phyloP scores from a whole-genome alignment of 2,888 invertebrate genomes.

The Torymus tubicola region DNA sequence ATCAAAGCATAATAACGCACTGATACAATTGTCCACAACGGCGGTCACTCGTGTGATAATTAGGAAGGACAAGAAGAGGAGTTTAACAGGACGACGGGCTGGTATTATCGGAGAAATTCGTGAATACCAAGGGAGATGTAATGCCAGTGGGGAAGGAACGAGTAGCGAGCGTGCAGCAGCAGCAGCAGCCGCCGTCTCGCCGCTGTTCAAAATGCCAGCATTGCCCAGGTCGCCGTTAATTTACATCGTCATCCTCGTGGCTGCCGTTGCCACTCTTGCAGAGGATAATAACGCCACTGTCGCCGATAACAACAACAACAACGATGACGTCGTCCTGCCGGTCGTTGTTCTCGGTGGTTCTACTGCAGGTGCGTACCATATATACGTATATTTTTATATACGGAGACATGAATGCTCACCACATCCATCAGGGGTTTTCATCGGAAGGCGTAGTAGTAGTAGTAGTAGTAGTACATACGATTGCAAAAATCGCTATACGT shows the following conservation, averaged over 20 bases:
- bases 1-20: no score
- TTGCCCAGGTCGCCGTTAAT: background rate
- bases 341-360: slow-evolving; percentile 12
- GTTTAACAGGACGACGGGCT: no score
- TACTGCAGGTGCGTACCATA: slow-evolving; percentile 16
- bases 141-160: slow-evolving; percentile 15
- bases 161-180: slow-evolving; percentile 5
- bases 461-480: background rate
- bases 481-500: slow-evolving; percentile 50
- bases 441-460: no score
- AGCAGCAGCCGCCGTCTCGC: slow-evolving; percentile 6
- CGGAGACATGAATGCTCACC: no score
- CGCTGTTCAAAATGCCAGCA: slow-evolving; percentile 5
- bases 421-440: no score
- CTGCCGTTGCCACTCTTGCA: background rate
- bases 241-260: slow-evolving; percentile 4
- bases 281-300: background rate
- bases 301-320: background rate
- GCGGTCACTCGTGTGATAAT: no score
- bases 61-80: no score
- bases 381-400: no score
- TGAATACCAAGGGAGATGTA: slow-evolving; percentile 19
- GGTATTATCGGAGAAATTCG: no score
- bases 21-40: no score
- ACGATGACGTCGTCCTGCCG: slow-evolving; percentile 11